Percentiles rank a stretch among this genome's conserved stretches.
These are phyloP conservation scores for Daphoenositta chrysoptera DNA, from an alignment of 2,113 vertebrate species.

Conservation along the genomic window DNA sequence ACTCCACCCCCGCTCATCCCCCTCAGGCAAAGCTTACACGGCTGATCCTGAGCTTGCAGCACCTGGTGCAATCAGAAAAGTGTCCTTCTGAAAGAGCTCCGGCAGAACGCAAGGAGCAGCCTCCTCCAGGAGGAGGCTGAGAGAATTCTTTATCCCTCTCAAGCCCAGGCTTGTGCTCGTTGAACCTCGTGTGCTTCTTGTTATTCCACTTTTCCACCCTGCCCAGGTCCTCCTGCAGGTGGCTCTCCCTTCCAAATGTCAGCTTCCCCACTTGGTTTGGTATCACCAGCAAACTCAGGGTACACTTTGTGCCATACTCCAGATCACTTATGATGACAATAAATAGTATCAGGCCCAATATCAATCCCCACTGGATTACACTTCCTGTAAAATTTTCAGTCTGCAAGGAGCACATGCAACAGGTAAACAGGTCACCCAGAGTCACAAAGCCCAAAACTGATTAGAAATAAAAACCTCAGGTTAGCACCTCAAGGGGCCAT, in stretches of 20 bases:
- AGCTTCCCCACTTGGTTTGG: fast-evolving
- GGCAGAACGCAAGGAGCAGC: neutral
- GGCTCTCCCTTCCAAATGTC: neutral
- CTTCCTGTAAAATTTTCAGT: neutral
- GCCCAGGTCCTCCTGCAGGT: neutral
- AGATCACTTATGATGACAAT: neutral
- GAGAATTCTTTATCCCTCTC: fast-evolving
- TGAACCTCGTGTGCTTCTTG: neutral
- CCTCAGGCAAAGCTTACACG: neutral
- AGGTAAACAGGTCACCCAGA: neutral
- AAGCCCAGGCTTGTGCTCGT: neutral
- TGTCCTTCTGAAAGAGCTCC: neutral
- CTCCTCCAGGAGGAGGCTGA: neutral
- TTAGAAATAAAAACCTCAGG: neutral
- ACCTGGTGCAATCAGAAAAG: neutral
- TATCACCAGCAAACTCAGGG: neutral
- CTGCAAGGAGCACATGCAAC: neutral
- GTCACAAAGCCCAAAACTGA: neutral
- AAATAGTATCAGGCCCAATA: neutral
- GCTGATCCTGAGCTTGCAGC: neutral
- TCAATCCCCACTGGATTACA: neutral
- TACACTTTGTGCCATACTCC: neutral
- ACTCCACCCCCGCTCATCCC: neutral
- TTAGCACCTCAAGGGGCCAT: neutral
- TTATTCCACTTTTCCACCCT: too few species aligned